Conservation (phyloP, 2,113 vertebrate genomes). For the Nothobranchius furzeri region DNA sequence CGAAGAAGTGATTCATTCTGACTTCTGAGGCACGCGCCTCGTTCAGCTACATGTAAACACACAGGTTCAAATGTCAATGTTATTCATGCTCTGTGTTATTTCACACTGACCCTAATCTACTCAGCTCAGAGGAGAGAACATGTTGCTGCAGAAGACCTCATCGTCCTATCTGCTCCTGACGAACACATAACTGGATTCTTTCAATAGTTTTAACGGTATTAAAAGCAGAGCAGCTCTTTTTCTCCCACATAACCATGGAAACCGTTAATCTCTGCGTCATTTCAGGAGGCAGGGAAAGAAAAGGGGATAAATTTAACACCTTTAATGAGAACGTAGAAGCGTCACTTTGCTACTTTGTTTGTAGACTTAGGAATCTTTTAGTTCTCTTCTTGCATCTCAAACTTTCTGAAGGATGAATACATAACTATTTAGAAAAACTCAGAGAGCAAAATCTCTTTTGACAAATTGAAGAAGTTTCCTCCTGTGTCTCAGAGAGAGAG, state of each 20-base stretch:
- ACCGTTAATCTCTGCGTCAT: background rate
- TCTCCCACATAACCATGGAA: background rate
- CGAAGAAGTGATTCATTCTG: background rate
- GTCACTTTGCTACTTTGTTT: too few relatives aligned
- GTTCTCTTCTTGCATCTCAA: background rate
- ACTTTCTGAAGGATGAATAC: too few relatives aligned
- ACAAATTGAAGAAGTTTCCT: background rate
- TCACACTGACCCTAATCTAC: background rate
- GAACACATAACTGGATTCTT: background rate
- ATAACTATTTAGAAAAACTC: too few relatives aligned
- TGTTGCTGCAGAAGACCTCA: background rate
- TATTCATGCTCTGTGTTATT: background rate
- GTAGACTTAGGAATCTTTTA: background rate
- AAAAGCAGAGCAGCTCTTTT: too few relatives aligned
- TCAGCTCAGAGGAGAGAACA: background rate
- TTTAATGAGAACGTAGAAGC: background rate
- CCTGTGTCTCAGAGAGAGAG: too few relatives aligned
- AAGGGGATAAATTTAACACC: background rate
- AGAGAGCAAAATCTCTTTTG: background rate
- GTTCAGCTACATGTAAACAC: too few relatives aligned
- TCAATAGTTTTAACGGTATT: background rate
- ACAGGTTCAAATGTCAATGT: too few relatives aligned
- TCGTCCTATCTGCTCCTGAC: background rate
- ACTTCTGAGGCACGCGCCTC: too few relatives aligned
- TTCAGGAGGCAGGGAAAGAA: background rate